Evolutionary conservation across 2,888 invertebrate species (phyloP), one percentile per base, ranked within the genome.

Genomic region (Meliscaeva auricollis): DNA sequence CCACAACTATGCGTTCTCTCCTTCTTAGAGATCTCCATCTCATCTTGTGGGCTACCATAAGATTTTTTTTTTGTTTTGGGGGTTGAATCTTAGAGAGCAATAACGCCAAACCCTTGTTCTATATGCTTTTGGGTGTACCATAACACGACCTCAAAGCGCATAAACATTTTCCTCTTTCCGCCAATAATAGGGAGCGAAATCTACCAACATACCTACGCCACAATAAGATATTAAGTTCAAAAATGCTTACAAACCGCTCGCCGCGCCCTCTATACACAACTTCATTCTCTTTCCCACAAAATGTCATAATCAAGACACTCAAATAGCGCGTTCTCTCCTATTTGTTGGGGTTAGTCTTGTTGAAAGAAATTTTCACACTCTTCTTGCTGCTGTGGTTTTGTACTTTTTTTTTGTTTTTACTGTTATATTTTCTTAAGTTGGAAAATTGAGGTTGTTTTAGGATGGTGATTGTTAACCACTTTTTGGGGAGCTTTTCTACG

Each of bases 381-480:
- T 54, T 48, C 48, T 32, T 70, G 66, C 26, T 52, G n/a, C 7
- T 26, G 22, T 26, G 20, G 48, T 48, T 22, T 50, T n/a, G n/a
- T n/a, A n/a, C n/a, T 50, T 26, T 50, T 7, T 48, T 46, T 52
- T 52, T n/a, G 1, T 52, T 26, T 52, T 52, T 9, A 11, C 3
- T 11, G 41, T 41, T 0, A 3, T 4, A 30, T 52, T 52, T 72
- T 58, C 72, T 35, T 26, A 54, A 44, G 72, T 3, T 32, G 17
- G 62, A 58, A 52, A 32, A 38, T 6, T 22, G 38, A 26, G 30
- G 17, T 78, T 46, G 50, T 56, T 76, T 62, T 78, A 68, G n/a
- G 82, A 77, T 77, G 54, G 72, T 66, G 72, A 77, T 72, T 72
- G 77, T 77, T 82, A 82, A 82, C 68, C 77, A 77, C 77, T 58